Conservation (phyloP, 2,888 invertebrate genomes). For the Brachycybe producta region DNA sequence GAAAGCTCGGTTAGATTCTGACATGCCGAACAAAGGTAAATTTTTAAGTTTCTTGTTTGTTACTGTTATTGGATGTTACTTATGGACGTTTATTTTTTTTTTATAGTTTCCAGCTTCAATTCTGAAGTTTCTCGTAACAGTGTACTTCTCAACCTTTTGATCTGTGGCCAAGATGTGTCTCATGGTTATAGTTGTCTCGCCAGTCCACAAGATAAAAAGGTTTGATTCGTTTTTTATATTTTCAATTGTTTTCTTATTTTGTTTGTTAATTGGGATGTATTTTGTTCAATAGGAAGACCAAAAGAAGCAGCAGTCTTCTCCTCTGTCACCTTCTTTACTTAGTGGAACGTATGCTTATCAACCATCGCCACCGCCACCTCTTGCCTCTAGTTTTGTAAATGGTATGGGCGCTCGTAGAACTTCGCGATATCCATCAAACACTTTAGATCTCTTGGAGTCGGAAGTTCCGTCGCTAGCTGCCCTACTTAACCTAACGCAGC, state of each 20-base stretch:
- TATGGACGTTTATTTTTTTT: too few relatives aligned
- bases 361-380: background rate
- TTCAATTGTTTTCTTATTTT: conserved; percentile 3
- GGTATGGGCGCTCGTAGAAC: background rate
- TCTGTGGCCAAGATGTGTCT: conserved; percentile 88
- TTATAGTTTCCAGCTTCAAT: background rate
- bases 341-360: background rate
- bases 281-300: conserved; percentile 25
- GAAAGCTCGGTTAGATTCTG: too few relatives aligned
- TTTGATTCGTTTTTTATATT: background rate
- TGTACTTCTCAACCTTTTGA: conserved; percentile 86
- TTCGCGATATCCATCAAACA: background rate
- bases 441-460: conserved; percentile 10
- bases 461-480: conserved; percentile 15
- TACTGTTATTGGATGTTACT: too few relatives aligned
- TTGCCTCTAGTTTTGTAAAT: background rate
- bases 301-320: background rate
- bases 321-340: background rate
- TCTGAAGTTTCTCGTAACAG: conserved; percentile 37
- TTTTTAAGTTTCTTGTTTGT: too few relatives aligned
- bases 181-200: conserved; percentile 80
- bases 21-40: too few relatives aligned
- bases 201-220: conserved; percentile 14
- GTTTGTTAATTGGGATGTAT: background rate
- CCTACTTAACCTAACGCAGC: conserved; percentile 39